Percentiles rank a stretch among this genome's conserved stretches.
Evolutionary conservation across 1,140 invertebrate genomes (phyloP).

Genomic region (Notospermus geniculatus): DNA sequence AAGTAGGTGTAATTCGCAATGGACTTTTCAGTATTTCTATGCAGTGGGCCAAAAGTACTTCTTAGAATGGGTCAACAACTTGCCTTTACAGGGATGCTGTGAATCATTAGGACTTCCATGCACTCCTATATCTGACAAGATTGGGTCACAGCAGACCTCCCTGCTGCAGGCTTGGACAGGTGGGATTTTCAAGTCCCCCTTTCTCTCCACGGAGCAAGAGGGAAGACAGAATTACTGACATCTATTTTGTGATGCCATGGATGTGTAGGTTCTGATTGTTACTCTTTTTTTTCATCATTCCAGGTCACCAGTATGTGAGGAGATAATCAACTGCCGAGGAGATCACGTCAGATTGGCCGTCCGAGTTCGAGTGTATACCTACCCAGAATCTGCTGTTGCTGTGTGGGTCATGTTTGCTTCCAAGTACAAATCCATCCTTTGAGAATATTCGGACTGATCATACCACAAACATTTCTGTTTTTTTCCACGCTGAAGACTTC

Average conservation of each 20-base stretch:
- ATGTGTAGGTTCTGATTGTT: neutral
- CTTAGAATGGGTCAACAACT: neutral
- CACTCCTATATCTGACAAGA: too few relatives aligned
- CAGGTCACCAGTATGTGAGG: slow-evolving; percentile 51
- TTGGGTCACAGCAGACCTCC: too few relatives aligned
- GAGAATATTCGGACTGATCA: slow-evolving; percentile 2
- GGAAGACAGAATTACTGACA: too few relatives aligned
- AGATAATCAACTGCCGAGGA: slow-evolving; percentile 53
- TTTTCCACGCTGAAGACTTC: too few relatives aligned
- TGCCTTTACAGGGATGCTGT: neutral
- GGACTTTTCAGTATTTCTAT: too few relatives aligned
- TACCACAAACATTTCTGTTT: too few relatives aligned
- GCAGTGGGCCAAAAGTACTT: neutral
- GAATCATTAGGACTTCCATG: neutral
- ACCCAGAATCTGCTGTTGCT: slow-evolving; percentile 52
- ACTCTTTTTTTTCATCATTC: slow-evolving; percentile 17
- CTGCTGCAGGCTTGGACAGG: too few relatives aligned
- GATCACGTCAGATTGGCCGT: slow-evolving; percentile 52
- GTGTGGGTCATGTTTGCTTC: slow-evolving; percentile 57
- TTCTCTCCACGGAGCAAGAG: too few relatives aligned
- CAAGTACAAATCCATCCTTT: slow-evolving; percentile 45
- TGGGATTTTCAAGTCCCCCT: too few relatives aligned
- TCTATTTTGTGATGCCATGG: too few relatives aligned
- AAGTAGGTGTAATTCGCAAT: slow-evolving; percentile 30
- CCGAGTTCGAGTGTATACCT: slow-evolving; percentile 47